A percentile compares a stretch with the other conserved stretches of the same genome.
These are phyloP conservation scores for Microcebus lehilahytsara DNA, from an alignment of 2,113 vertebrate genomes.

Conservation along the genomic window DNA sequence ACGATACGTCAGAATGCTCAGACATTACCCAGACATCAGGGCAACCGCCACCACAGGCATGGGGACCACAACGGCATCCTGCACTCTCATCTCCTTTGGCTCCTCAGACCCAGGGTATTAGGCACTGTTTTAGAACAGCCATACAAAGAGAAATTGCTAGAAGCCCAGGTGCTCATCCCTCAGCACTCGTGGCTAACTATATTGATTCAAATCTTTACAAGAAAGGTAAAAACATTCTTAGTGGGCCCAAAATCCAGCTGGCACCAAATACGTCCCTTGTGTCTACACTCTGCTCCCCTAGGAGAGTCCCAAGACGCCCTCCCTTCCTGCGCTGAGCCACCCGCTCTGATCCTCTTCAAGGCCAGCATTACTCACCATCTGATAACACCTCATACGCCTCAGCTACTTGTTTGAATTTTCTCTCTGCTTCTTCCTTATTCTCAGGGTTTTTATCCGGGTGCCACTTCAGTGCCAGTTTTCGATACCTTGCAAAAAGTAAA, in stretches of 20 bases:
- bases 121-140: background rate
- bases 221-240: background rate
- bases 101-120: background rate
- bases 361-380: conserved; percentile 86
- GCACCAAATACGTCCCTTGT: background rate
- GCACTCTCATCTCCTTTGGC: background rate
- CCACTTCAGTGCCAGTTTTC: conserved; percentile 96
- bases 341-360: background rate
- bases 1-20: background rate
- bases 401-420: conserved; percentile 95
- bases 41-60: fast-evolving
- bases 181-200: fast-evolving
- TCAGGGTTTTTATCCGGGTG: conserved; percentile 99
- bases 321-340: no score
- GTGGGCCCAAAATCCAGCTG: fast-evolving
- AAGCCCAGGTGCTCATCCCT: no score
- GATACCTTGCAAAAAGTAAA: conserved; percentile 86
- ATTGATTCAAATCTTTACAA: background rate
- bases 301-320: no score
- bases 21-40: fast-evolving
- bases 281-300: background rate
- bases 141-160: background rate
- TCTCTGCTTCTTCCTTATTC: conserved; percentile 96
- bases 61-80: background rate
- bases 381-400: conserved; percentile 98